A percentile compares a stretch with the other conserved stretches of the same genome.
Evolutionary conservation across 2,797 vertebrate genomes (phyloP).

Genomic region (Triplophysa bombifrons): DNA sequence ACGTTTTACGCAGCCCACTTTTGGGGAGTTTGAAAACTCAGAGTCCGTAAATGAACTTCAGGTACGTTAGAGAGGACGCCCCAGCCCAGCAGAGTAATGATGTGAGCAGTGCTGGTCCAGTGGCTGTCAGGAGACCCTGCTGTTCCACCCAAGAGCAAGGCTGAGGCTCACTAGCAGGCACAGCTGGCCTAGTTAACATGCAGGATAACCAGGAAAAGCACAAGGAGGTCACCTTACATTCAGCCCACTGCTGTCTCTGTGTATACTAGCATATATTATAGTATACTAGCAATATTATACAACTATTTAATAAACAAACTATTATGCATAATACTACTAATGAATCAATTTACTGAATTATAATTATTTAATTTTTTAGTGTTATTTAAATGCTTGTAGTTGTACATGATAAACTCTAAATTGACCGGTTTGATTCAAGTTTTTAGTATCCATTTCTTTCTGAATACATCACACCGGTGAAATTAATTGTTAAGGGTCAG

Average conservation of each 20-base stretch:
- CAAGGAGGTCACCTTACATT: conserved; percentile 64
- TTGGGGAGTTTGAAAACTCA: conserved; percentile 1
- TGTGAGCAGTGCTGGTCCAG: conserved; percentile 61
- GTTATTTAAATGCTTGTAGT: background rate
- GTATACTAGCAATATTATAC: background rate
- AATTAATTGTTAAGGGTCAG: conserved; percentile 13
- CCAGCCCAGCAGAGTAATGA: conserved; percentile 69
- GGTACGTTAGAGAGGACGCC: conserved; percentile 50
- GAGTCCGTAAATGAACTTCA: conserved; percentile 49
- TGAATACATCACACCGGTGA: background rate
- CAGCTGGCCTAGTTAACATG: conserved; percentile 73
- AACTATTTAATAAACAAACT: background rate
- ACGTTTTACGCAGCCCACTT: conserved; percentile 10
- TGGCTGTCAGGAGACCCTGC: conserved; percentile 57
- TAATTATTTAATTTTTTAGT: background rate
- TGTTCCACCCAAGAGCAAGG: conserved; percentile 59
- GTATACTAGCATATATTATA: background rate
- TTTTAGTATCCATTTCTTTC: background rate
- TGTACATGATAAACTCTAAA: background rate
- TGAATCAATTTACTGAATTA: too few relatives aligned
- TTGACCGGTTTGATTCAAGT: background rate
- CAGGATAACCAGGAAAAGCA: conserved; percentile 67
- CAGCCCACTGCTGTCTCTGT: conserved; percentile 28
- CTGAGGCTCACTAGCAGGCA: conserved; percentile 65
- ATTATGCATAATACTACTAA: too few relatives aligned